Conservation (phyloP, 2,888 invertebrate species). For the Biston betularia region DNA sequence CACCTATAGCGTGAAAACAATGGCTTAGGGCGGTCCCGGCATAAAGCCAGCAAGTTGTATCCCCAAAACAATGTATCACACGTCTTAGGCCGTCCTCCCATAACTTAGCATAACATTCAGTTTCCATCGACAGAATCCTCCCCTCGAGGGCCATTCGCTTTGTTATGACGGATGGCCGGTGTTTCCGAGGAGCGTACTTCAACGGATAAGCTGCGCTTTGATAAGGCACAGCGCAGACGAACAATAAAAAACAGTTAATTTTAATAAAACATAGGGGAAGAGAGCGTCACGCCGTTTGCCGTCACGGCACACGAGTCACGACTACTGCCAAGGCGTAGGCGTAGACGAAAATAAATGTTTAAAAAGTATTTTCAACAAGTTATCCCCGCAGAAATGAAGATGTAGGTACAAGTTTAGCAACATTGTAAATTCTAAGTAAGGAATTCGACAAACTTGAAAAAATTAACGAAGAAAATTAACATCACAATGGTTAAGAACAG, state of each 20-base stretch:
- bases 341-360: no score
- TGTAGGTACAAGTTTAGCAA: no score
- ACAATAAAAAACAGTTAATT: neutral
- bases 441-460: no score
- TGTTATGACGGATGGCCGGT: conserved; percentile 35
- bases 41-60: conserved; percentile 14
- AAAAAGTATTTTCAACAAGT: no score
- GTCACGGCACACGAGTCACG: neutral
- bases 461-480: no score
- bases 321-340: no score
- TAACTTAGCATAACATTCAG: conserved; percentile 33
- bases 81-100: conserved; percentile 20
- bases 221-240: conserved; percentile 1
- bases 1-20: neutral
- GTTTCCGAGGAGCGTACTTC: conserved; percentile 31
- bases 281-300: neutral
- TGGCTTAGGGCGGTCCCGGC: conserved; percentile 14
- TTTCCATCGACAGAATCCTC: conserved; percentile 28
- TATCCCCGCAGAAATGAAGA: no score
- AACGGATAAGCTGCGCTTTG: conserved; percentile 28
- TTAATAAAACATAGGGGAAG: no score
- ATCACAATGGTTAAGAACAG: no score
- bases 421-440: no score
- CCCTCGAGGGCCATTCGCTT: conserved; percentile 33
- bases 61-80: conserved; percentile 32